Percentiles rank a stretch among this genome's conserved stretches.
phyloP scores from a whole-genome alignment of 2,113 vertebrate genomes.

The Microcebus ravelobensis region DNA sequence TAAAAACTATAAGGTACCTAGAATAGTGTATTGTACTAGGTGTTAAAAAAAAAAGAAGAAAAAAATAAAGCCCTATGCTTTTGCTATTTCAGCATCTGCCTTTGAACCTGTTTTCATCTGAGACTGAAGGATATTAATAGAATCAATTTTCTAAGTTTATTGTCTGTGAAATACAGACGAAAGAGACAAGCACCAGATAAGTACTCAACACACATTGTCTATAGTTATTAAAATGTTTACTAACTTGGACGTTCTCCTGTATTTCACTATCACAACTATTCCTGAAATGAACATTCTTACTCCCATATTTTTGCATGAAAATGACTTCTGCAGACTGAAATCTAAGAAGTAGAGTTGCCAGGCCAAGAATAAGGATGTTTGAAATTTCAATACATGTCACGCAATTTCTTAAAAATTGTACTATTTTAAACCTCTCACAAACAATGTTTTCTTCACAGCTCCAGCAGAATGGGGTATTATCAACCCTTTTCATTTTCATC shows the following conservation, averaged over 20 bases:
- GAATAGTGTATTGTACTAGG: neutral
- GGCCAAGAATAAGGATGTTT: neutral
- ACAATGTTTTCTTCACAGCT: neutral
- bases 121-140: neutral
- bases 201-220: neutral
- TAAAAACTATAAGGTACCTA: neutral
- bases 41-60: neutral
- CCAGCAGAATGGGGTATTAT: neutral
- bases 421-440: neutral
- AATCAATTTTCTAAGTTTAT: slow-evolving; percentile 29
- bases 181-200: neutral
- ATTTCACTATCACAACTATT: neutral
- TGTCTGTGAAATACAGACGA: neutral
- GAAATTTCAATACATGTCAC: neutral
- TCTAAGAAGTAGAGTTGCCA: neutral
- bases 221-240: neutral
- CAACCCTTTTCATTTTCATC: neutral
- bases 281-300: neutral
- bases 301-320: neutral
- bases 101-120: neutral
- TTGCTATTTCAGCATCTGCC: neutral
- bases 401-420: neutral
- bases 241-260: neutral
- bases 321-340: neutral
- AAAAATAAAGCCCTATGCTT: neutral